Percentiles rank a stretch among this genome's conserved stretches.
Conservation (phyloP, 2,888 invertebrate genomes). For the Philonicus albiceps region DNA sequence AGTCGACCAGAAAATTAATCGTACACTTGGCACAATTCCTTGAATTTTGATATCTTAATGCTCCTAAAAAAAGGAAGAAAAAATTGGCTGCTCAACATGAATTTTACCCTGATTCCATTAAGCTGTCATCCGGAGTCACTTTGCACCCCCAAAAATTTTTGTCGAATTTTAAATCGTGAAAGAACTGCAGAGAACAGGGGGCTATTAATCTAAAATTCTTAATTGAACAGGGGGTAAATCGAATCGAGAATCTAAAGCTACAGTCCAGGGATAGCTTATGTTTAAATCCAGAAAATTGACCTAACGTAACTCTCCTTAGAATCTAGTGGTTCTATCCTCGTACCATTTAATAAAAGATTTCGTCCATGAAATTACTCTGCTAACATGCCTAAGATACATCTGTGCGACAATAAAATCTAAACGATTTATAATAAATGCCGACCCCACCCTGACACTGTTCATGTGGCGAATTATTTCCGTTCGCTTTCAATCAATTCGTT, state of each 20-base stretch:
- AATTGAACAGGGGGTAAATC: slow-evolving; percentile 36
- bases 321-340: background rate
- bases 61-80: slow-evolving; percentile 1
- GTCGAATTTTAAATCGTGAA: slow-evolving; percentile 24
- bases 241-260: slow-evolving; percentile 8
- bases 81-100: background rate
- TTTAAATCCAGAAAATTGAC: background rate
- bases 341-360: background rate
- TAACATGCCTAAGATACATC: background rate
- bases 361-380: background rate
- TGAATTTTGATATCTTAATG: background rate
- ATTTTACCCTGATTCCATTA: slow-evolving; percentile 33
- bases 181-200: background rate
- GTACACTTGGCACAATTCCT: slow-evolving; percentile 50
- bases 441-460: background rate
- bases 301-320: background rate
- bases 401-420: slow-evolving; percentile 7
- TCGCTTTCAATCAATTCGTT: slow-evolving; percentile 33
- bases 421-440: background rate
- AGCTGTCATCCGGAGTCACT: slow-evolving; percentile 29
- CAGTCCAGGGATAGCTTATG: background rate
- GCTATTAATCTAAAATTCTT: background rate
- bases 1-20: slow-evolving; percentile 55
- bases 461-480: slow-evolving; percentile 11
- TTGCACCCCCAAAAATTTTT: background rate